Evolutionary conservation across 2,888 invertebrate species (phyloP).

Genomic region (Phytoseiulus persimilis): DNA sequence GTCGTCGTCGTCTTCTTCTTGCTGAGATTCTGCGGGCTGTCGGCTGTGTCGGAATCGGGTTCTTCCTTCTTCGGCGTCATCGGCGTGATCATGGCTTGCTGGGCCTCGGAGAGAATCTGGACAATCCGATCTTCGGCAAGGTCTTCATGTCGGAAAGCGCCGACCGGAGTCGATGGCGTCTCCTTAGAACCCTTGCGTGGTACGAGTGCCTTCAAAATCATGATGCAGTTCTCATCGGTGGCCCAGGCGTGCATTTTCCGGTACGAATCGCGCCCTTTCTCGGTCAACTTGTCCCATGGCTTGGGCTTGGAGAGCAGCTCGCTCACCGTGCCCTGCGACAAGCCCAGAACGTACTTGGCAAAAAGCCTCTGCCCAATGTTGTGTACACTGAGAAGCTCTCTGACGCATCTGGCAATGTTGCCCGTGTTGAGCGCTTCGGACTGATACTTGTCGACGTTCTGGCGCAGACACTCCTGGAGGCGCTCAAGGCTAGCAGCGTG

Average conservation of each 20-base stretch:
- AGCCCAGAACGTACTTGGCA: conserved; percentile 93
- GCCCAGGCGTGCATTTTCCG: conserved; percentile 99
- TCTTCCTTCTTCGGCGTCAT: conserved; percentile 47
- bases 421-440: conserved; percentile 89
- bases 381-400: conserved; percentile 87
- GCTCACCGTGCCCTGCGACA: conserved; percentile 94
- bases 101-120: conserved; percentile 85
- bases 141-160: conserved; percentile 59
- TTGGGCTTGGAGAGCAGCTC: conserved; percentile 97
- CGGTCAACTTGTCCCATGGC: conserved; percentile 98
- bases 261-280: conserved; percentile 97
- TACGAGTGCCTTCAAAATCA: conserved; percentile 93
- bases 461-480: conserved; percentile 81
- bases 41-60: conserved; percentile 69
- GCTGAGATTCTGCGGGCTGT: conserved; percentile 83
- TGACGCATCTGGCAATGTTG: conserved; percentile 77
- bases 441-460: conserved; percentile 91
- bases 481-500: conserved; percentile 60
- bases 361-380: conserved; percentile 97
- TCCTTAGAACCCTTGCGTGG: conserved; percentile 50
- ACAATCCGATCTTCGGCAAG: conserved; percentile 81
- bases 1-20: conserved; percentile 31
- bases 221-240: conserved; percentile 89
- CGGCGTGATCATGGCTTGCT: conserved; percentile 65
- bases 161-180: conserved; percentile 42